Evolutionary conservation across 2,888 invertebrate species (phyloP).

Genomic region (Oscheius myriophilus): DNA sequence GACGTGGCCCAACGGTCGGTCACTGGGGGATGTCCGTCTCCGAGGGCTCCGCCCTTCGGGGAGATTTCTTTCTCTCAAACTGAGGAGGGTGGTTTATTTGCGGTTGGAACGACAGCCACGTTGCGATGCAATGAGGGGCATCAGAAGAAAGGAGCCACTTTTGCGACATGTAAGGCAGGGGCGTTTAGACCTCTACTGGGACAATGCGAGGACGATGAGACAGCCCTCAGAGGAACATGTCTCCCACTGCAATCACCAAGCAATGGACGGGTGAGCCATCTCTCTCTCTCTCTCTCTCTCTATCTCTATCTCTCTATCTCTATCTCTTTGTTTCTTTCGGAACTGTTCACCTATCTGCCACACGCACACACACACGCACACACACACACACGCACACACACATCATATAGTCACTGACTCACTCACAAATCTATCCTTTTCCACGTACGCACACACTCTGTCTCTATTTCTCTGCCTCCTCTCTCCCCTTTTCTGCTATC

Average conservation of each 20-base stretch:
- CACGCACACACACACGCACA: too few species aligned
- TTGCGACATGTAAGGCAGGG: constrained; percentile 45
- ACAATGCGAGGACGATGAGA: constrained; percentile 34
- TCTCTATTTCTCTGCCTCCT: too few species aligned
- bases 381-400: too few species aligned
- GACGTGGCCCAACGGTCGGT: neutral
- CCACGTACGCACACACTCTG: too few species aligned
- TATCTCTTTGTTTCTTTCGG: too few species aligned
- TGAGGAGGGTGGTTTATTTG: constrained; percentile 8
- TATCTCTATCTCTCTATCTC: too few species aligned
- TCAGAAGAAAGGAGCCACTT: constrained; percentile 34
- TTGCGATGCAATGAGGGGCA: constrained; percentile 21
- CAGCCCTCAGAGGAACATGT: constrained; percentile 33
- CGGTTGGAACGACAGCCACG: constrained; percentile 27
- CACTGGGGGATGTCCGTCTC: constrained; percentile 34
- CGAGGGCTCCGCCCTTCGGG: constrained; percentile 47
- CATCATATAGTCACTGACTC: too few species aligned
- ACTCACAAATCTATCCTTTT: too few species aligned
- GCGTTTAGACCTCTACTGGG: constrained; percentile 52
- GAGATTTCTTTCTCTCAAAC: constrained; percentile 36
- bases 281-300: neutral
- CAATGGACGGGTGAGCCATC: constrained; percentile 36
- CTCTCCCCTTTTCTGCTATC: too few species aligned
- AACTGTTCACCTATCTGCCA: too few species aligned
- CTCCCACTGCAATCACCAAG: constrained; percentile 41